Conservation (phyloP, 2,888 invertebrate species). For the Drosophila incognita region DNA sequence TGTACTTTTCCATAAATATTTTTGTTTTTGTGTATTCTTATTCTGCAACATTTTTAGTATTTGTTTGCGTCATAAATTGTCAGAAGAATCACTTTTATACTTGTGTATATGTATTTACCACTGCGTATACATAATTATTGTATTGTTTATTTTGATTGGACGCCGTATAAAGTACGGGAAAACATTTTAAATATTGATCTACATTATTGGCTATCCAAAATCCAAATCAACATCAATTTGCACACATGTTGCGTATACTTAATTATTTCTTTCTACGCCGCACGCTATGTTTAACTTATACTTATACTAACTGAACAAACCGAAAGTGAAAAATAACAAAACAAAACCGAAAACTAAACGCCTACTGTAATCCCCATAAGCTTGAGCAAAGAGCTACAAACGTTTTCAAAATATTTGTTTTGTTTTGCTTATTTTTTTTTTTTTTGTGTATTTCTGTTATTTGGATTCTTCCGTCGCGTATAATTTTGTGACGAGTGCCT, state of each 20-base stretch:
- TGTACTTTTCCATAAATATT: not conserved
- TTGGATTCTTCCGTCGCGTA: constrained; percentile 23
- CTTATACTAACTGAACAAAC: constrained; percentile 2
- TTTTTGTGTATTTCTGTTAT: not conserved
- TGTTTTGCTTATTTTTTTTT: constrained; percentile 1
- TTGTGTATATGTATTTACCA: not conserved
- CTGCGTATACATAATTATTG: constrained; percentile 11
- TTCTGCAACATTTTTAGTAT: not conserved
- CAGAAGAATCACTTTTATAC: not conserved
- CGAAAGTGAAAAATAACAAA: not conserved
- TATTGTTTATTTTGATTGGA: constrained; percentile 17
- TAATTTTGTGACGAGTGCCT: constrained; percentile 38
- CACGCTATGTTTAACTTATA: constrained; percentile 7
- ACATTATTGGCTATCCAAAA: not conserved
- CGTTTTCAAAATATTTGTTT: not conserved
- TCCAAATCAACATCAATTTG: constrained; percentile 1
- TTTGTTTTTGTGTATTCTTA: not conserved
- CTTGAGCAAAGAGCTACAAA: not conserved
- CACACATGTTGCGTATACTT: constrained; percentile 36
- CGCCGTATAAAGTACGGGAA: not conserved
- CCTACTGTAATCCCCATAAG: constrained; percentile 18
- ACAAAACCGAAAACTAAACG: constrained; percentile 14
- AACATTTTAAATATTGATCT: not conserved
- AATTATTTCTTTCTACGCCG: constrained; percentile 14
- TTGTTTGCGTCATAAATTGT: not conserved